These are phyloP conservation scores for Gymnodraco acuticeps DNA, from an alignment of 2,797 vertebrate species.

Conservation along the genomic window DNA sequence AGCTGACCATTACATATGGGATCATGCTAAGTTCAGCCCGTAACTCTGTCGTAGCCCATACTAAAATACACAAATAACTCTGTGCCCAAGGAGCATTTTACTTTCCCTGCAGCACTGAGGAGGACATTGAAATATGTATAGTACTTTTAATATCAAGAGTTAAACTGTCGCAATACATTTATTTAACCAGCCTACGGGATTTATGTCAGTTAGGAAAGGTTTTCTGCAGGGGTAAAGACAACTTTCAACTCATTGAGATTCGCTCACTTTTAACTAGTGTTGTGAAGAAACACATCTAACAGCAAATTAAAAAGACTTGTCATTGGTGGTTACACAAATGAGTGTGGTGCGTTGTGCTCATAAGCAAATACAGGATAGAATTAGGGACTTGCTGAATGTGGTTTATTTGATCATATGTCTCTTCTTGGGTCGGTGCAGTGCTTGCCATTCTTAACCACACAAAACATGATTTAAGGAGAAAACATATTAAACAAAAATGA, in stretches of 20 bases:
- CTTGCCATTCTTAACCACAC: constrained; percentile 12
- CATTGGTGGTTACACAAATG: constrained; percentile 4
- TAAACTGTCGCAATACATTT: no score
- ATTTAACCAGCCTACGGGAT: neutral
- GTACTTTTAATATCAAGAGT: neutral
- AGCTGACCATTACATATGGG: constrained; percentile 42
- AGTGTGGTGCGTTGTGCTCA: constrained; percentile 13
- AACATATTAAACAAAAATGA: neutral
- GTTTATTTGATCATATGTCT: constrained; percentile 51
- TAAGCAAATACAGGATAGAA: constrained; percentile 30
- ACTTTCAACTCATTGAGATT: neutral
- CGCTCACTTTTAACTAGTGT: neutral
- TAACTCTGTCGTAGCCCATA: constrained; percentile 22
- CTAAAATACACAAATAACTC: constrained; percentile 43
- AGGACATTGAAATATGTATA: neutral
- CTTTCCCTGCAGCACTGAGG: neutral
- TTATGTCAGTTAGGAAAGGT: neutral
- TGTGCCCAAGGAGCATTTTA: constrained; percentile 3
- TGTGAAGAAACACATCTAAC: constrained; percentile 5
- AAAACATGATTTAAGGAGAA: constrained; percentile 7
- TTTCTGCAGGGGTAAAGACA: neutral
- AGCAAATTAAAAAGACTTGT: constrained; percentile 7
- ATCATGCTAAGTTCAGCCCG: constrained; percentile 45
- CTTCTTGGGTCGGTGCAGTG: neutral
- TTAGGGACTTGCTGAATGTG: constrained; percentile 18